Percentiles rank a stretch among this genome's conserved stretches.
These are phyloP conservation scores for Phylloscopus whistleri DNA, from an alignment of 2,113 vertebrate genomes.

Conservation along the genomic window DNA sequence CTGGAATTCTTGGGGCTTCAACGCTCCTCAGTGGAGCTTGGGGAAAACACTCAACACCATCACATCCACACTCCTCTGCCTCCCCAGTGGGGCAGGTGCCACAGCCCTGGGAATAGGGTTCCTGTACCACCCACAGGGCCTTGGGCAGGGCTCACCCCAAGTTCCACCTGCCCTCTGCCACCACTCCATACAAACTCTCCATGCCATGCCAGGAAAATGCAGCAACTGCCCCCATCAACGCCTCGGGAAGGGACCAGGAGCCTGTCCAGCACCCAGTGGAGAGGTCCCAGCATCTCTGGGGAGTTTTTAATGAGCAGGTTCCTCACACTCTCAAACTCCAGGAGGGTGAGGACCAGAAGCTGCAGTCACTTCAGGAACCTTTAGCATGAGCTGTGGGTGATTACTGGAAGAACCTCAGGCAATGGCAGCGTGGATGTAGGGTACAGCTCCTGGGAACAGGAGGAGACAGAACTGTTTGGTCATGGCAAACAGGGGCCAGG, in stretches of 20 bases:
- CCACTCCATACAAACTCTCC: neutral
- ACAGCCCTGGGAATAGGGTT: neutral
- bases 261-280: neutral
- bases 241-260: neutral
- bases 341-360: neutral
- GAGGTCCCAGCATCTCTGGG: neutral
- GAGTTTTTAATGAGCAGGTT: neutral
- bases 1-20: neutral
- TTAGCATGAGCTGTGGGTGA: neutral
- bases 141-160: neutral
- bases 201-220: neutral
- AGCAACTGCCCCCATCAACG: neutral
- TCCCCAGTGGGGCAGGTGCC: neutral
- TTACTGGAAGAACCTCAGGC: neutral
- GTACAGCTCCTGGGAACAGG: neutral
- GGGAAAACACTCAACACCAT: neutral
- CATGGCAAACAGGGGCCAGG: neutral
- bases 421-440: accelerated
- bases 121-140: neutral
- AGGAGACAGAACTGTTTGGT: neutral
- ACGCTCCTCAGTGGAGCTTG: neutral
- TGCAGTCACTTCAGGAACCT: neutral
- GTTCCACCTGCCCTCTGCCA: neutral
- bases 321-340: neutral
- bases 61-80: neutral